Conservation (phyloP, 1,140 invertebrate genomes). For the Aphaenogaster floridana region DNA sequence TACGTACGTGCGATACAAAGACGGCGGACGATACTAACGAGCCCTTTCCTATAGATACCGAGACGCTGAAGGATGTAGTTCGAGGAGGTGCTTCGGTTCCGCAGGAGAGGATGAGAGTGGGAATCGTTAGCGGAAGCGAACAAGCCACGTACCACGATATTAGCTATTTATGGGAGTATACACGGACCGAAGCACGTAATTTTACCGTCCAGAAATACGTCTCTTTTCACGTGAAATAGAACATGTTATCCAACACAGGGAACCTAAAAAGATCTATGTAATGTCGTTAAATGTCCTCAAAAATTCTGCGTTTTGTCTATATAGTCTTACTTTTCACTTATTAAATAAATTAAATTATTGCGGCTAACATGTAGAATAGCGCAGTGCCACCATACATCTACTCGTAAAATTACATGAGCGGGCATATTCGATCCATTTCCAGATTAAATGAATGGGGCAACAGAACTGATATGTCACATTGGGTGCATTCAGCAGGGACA, state of each 20-base stretch:
- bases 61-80: slow-evolving; percentile 34
- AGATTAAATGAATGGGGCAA: slow-evolving; percentile 58
- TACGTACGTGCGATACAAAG: slow-evolving; percentile 57
- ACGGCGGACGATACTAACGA: slow-evolving; percentile 45
- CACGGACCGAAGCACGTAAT: background rate
- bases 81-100: slow-evolving; percentile 6
- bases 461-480: slow-evolving; percentile 60
- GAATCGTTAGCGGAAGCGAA: slow-evolving; percentile 57
- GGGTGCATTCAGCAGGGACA: slow-evolving; percentile 49
- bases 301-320: background rate
- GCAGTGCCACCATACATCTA: background rate
- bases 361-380: background rate
- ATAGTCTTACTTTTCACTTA: background rate
- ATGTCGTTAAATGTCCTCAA: background rate
- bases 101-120: background rate
- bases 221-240: background rate
- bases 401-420: slow-evolving; percentile 50
- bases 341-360: slow-evolving; percentile 20
- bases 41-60: slow-evolving; percentile 46
- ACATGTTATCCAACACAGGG: background rate
- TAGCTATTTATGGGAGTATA: slow-evolving; percentile 49
- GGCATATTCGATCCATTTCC: slow-evolving; percentile 53
- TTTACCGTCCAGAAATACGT: slow-evolving; percentile 3
- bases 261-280: background rate
- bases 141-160: slow-evolving; percentile 40